These are phyloP conservation scores for Thelaira solivaga DNA, from an alignment of 2,888 invertebrate species.

Conservation along the genomic window DNA sequence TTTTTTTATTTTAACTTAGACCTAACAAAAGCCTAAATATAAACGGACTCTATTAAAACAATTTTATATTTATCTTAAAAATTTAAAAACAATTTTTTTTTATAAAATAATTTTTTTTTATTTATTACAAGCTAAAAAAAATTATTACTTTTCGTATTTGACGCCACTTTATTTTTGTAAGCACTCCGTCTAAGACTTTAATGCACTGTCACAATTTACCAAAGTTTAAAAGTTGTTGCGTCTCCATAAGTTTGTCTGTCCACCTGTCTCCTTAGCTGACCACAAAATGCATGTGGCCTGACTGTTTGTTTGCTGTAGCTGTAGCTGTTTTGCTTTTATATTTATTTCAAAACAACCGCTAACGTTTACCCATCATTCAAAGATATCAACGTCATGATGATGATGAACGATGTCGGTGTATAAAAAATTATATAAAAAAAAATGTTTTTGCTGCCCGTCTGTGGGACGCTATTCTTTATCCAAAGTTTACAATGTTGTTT, in stretches of 20 bases:
- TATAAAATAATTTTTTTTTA: no score
- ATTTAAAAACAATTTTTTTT: no score
- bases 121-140: not conserved
- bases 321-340: slow-evolving; percentile 13
- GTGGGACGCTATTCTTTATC: slow-evolving; percentile 39
- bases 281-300: slow-evolving; percentile 34
- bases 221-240: not conserved
- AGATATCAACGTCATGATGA: slow-evolving; percentile 60
- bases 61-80: no score
- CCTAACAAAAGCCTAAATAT: no score
- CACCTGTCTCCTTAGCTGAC: slow-evolving; percentile 29
- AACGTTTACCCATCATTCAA: slow-evolving; percentile 60
- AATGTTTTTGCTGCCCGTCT: slow-evolving; percentile 34
- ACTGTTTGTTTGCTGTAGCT: slow-evolving; percentile 16
- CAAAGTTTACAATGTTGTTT: slow-evolving; percentile 30
- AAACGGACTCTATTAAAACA: no score
- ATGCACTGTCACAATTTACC: slow-evolving; percentile 25
- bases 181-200: not conserved
- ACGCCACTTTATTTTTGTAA: slow-evolving; percentile 7
- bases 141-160: not conserved
- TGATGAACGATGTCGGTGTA: slow-evolving; percentile 54
- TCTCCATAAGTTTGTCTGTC: not conserved
- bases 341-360: slow-evolving; percentile 53
- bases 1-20: no score
- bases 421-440: slow-evolving; percentile 20